These are phyloP conservation scores for Gymnorhina tibicen DNA, from an alignment of 2,113 vertebrate genomes.

Conservation along the genomic window DNA sequence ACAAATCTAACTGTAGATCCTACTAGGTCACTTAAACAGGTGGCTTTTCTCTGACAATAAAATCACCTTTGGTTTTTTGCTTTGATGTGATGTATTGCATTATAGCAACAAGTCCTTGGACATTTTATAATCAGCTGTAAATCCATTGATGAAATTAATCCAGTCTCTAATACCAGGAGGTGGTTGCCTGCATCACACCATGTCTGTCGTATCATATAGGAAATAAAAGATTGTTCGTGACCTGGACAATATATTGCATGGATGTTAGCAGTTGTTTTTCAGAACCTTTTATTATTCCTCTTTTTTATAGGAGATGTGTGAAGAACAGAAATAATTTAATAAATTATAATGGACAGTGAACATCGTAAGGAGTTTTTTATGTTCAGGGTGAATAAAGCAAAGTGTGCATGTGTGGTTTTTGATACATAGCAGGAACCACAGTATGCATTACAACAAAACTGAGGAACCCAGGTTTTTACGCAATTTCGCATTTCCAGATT, in stretches of 20 bases:
- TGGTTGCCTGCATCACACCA: not conserved
- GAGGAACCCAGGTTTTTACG: not conserved
- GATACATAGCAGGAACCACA: not conserved
- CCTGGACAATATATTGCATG: not conserved
- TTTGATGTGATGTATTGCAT: not conserved
- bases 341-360: not conserved
- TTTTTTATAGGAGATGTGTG: not conserved
- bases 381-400: not conserved
- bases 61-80: not conserved
- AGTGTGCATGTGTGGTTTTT: not conserved
- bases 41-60: not conserved
- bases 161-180: not conserved
- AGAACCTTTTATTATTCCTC: not conserved
- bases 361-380: not conserved
- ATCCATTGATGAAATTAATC: not conserved
- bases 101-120: not conserved
- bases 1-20: not conserved
- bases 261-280: not conserved
- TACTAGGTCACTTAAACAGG: not conserved
- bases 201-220: not conserved
- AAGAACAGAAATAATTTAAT: not conserved
- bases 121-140: not conserved
- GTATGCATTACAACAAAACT: not conserved
- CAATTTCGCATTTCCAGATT: not conserved
- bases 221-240: not conserved